These are phyloP conservation scores for Apogon hyalosoma DNA, from an alignment of 2,797 vertebrate genomes.

Conservation along the genomic window DNA sequence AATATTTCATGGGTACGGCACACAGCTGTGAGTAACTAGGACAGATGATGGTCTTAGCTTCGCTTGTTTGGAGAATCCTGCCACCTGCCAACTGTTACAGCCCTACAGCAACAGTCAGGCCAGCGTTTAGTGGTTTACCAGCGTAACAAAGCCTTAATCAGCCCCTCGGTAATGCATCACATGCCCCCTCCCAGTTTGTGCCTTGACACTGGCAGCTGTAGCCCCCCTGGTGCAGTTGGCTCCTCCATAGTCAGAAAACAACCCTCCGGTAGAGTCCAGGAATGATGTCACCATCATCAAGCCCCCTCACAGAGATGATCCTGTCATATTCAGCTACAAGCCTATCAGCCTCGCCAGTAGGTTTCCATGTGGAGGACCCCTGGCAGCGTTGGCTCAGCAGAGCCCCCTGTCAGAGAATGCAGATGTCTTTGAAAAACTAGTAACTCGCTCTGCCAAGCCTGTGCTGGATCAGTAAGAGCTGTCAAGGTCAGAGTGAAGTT, in stretches of 20 bases:
- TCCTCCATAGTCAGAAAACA: constrained; percentile 46
- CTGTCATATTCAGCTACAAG: constrained; percentile 59
- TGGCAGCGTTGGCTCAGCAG: constrained; percentile 46
- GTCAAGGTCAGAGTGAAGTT: constrained; percentile 35
- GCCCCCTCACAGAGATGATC: constrained; percentile 58
- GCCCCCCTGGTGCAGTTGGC: constrained; percentile 40
- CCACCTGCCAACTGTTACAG: constrained; percentile 54
- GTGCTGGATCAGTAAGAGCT: constrained; percentile 20
- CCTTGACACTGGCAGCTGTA: constrained; percentile 59
- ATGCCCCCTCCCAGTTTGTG: constrained; percentile 28
- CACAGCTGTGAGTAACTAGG: not conserved
- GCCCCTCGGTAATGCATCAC: constrained; percentile 43
- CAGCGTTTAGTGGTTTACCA: constrained; percentile 42
- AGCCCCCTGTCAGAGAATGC: constrained; percentile 45
- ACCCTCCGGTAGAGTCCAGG: constrained; percentile 45
- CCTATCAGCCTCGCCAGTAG: constrained; percentile 42
- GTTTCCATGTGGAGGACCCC: constrained; percentile 38
- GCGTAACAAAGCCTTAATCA: constrained; percentile 46
- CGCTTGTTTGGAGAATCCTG: constrained; percentile 28
- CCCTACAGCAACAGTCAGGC: constrained; percentile 25
- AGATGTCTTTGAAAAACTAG: constrained; percentile 38
- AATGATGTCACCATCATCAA: constrained; percentile 56
- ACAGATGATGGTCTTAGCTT: constrained; percentile 5
- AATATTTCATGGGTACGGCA: constrained; percentile 1
- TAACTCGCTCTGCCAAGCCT: constrained; percentile 9